Conservation (phyloP, 2,888 invertebrate genomes). For the Coremacera marginata region DNA sequence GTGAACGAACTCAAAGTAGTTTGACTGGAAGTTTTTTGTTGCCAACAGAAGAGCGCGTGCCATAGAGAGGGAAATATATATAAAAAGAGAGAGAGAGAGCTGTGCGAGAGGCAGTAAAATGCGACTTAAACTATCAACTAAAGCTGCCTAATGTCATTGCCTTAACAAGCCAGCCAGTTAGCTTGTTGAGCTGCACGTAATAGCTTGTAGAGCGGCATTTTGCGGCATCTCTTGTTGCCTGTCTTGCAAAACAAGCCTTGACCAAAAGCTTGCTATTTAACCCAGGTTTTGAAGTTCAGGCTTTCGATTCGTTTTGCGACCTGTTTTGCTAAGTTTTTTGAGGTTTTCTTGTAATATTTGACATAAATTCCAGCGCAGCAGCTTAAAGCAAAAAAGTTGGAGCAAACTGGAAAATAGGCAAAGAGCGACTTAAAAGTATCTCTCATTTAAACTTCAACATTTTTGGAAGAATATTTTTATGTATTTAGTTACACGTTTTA, state of each 20-base stretch:
- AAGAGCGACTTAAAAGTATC: too few relatives aligned
- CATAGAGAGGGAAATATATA: background rate
- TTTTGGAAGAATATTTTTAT: background rate
- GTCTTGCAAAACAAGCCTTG: too few relatives aligned
- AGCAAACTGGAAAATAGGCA: too few relatives aligned
- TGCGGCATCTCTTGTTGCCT: too few relatives aligned
- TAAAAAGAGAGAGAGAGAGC: background rate
- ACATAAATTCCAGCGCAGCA: background rate
- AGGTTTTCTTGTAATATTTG: background rate
- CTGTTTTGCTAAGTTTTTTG: background rate
- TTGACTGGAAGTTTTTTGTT: slow-evolving; percentile 63
- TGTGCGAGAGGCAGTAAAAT: background rate
- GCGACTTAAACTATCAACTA: too few relatives aligned
- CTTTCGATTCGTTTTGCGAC: slow-evolving; percentile 11
- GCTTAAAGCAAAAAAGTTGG: background rate
- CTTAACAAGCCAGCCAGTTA: too few relatives aligned
- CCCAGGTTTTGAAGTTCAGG: background rate
- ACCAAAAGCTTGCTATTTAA: background rate
- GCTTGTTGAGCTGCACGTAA: too few relatives aligned
- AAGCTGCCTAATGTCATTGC: too few relatives aligned
- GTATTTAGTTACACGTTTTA: background rate
- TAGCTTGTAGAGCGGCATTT: too few relatives aligned
- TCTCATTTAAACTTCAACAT: background rate
- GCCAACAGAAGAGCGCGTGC: background rate
- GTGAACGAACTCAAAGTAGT: slow-evolving; percentile 69